Conservation (phyloP, 37 sponge, comb jelly and placozoan genomes). For the Bolinopsis microptera region DNA sequence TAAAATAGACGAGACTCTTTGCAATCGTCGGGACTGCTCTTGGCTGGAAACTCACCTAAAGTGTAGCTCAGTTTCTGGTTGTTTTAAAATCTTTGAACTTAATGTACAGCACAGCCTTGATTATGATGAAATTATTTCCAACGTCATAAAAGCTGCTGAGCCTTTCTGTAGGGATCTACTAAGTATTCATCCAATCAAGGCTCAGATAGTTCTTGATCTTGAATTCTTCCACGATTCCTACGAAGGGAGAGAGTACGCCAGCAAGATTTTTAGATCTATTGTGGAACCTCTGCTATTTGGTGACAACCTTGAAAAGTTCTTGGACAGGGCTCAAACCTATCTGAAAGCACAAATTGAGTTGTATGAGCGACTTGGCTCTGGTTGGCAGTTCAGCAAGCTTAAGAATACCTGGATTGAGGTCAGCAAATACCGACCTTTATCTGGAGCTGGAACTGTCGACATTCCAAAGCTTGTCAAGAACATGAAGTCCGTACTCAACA, state of each 20-base stretch:
- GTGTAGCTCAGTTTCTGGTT: conserved; percentile 13
- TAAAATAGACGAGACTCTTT: background rate
- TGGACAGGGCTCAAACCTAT: background rate
- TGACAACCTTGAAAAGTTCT: background rate
- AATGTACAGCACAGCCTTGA: background rate
- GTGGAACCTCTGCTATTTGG: conserved; percentile 34
- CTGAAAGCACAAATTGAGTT: background rate
- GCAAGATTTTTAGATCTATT: conserved; percentile 9
- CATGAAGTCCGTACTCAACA: conserved; percentile 52
- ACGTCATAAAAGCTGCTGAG: background rate
- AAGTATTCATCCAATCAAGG: background rate
- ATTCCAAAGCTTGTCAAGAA: conserved; percentile 25
- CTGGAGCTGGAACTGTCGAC: background rate
- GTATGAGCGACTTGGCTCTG: conserved; percentile 21
- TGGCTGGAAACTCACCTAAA: background rate
- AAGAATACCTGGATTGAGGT: background rate
- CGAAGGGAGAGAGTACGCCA: background rate
- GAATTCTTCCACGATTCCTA: background rate
- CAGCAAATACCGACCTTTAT: background rate
- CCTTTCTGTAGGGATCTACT: background rate
- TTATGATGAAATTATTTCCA: background rate
- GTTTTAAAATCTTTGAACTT: background rate
- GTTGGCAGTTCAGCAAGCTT: background rate
- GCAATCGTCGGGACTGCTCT: conserved; percentile 24
- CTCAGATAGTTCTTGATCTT: background rate